Conservation (phyloP, 2,113 vertebrate species). For the Upupa epops region DNA sequence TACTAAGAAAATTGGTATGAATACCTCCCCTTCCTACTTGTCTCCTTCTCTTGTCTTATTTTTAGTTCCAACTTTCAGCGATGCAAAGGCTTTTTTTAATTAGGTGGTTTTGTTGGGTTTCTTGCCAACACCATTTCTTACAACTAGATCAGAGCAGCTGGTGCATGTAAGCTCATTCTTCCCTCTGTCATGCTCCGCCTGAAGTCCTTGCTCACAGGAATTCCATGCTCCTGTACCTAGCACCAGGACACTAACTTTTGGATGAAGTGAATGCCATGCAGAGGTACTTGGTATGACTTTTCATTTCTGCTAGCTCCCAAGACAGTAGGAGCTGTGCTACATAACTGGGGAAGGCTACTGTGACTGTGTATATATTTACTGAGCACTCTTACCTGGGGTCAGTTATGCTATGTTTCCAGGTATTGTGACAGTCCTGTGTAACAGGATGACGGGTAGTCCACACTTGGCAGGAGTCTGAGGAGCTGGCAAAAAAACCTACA, state of each 20-base stretch:
- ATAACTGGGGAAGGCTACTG: background rate
- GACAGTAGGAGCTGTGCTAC: background rate
- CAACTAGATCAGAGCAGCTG: too few relatives aligned
- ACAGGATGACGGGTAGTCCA: background rate
- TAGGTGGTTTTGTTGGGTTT: too few relatives aligned
- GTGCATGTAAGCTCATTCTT: too few relatives aligned
- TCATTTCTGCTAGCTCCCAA: background rate
- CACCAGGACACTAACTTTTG: accelerated
- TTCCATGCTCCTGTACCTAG: background rate
- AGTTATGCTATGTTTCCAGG: background rate
- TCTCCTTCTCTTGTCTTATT: too few relatives aligned
- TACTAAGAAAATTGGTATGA: too few relatives aligned
- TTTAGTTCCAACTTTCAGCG: too few relatives aligned
- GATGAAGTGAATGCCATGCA: background rate
- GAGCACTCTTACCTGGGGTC: background rate
- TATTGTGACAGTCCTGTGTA: background rate
- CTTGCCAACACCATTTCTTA: too few relatives aligned
- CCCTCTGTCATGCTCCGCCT: too few relatives aligned
- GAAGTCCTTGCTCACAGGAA: background rate
- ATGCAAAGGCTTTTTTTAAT: too few relatives aligned
- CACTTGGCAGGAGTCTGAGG: background rate
- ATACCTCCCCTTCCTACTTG: too few relatives aligned
- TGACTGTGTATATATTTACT: background rate
- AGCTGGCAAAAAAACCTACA: background rate
- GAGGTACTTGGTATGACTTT: background rate